Conservation (phyloP, 2,113 vertebrate genomes). For the Deroptyus accipitrinus region DNA sequence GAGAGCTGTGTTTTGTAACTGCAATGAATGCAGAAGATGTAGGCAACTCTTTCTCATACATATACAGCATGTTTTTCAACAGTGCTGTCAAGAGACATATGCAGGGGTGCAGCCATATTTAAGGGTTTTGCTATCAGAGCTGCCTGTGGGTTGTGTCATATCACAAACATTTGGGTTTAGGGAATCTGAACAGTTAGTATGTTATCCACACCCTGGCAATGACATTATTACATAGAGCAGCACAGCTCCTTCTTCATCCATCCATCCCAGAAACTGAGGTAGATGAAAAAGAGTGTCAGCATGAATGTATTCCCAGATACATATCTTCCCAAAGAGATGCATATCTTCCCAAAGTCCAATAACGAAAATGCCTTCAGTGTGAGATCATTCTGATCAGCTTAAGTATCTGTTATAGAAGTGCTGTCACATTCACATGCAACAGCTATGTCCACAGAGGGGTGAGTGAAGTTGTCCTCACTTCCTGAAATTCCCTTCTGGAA, state of each 20-base stretch:
- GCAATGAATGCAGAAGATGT: constrained; percentile 42
- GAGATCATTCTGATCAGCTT: not conserved
- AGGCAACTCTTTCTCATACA: not conserved
- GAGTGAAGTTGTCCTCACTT: not conserved
- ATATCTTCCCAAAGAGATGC: not conserved
- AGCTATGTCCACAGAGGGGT: not conserved
- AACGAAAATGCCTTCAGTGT: not conserved
- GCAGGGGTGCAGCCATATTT: not conserved
- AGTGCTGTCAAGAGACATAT: not conserved
- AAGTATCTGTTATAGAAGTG: not conserved
- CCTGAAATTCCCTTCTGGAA: not conserved
- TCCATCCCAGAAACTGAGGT: not conserved
- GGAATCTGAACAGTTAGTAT: not conserved
- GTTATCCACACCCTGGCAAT: not conserved
- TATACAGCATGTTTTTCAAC: not conserved
- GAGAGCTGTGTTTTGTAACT: constrained; percentile 27
- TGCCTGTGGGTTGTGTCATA: not conserved
- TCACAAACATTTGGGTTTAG: not conserved
- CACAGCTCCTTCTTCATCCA: not conserved
- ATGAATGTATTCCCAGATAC: not conserved
- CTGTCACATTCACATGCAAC: not conserved
- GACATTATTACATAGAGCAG: not conserved
- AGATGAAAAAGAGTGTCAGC: not conserved
- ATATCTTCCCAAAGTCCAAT: not conserved
- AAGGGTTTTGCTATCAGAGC: not conserved